Conservation (phyloP, 2,113 vertebrate genomes). For the Catharus minimus region DNA sequence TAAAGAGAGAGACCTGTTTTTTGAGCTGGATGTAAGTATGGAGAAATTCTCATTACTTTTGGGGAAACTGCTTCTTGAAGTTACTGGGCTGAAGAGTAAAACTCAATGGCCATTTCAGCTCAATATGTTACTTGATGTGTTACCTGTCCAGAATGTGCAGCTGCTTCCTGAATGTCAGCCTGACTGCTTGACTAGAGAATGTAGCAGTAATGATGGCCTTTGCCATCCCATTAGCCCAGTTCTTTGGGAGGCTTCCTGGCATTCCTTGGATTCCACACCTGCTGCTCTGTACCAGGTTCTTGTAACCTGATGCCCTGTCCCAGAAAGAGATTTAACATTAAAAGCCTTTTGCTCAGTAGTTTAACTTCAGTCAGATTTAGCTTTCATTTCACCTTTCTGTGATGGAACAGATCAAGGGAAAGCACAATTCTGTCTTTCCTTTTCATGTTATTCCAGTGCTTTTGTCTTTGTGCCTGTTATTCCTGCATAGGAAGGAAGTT, state of each 20-base stretch:
- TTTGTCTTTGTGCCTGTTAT: not conserved
- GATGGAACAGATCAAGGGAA: not conserved
- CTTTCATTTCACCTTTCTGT: not conserved
- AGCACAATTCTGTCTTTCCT: not conserved
- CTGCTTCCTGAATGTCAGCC: not conserved
- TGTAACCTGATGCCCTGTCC: not conserved
- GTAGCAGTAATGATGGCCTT: not conserved
- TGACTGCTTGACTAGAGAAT: not conserved
- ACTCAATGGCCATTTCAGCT: not conserved
- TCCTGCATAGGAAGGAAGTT: not conserved
- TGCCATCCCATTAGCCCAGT: not conserved
- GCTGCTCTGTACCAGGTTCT: not conserved
- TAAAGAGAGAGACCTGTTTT: conserved; percentile 97
- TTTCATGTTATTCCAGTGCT: not conserved
- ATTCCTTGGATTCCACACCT: not conserved
- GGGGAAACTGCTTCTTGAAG: not conserved
- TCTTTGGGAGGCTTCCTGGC: not conserved
- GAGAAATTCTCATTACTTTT: not conserved
- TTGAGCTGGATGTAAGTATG: conserved; percentile 95
- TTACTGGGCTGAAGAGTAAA: not conserved
- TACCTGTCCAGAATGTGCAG: not conserved
- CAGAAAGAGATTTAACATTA: not conserved
- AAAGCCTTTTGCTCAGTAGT: not conserved
- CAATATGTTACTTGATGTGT: not conserved
- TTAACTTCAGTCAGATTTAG: not conserved